Base-by-base conservation (phyloP, 2,113 vertebrate species). In the Laterallus jamaicensis region DNA sequence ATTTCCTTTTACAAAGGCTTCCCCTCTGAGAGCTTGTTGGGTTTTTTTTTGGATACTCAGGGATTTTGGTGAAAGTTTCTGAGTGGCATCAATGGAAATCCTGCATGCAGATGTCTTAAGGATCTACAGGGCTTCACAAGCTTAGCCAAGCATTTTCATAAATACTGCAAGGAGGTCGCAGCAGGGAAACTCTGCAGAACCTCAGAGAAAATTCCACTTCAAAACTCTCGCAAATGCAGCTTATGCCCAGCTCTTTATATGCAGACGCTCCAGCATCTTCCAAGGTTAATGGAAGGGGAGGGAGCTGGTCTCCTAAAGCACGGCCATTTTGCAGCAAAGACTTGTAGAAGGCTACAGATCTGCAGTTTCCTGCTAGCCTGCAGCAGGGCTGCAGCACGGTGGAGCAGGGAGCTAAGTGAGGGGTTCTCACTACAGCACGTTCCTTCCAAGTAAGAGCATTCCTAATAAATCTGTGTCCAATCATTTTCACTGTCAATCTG, bases 81-180 rank as follows among this genome's bases (percentile, higher is more conserved):
- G 0, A 88, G 44, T 37, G 17, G 44, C 54, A 91, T 66, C 83
- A 67, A 24, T 64, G 20, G 60, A 86, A 95, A 92, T 77, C 42
- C 82, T 78, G 39, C 44, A 39, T 28, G 19, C 63, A 96, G 92
- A 44, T 92, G 81, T 78, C 94, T 52, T 82, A 82, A n/a, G 69
- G 54, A 86, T 94, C 90, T 82, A 79, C 67, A 76, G 50, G 62
- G 55, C 39, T 49, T 84, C 77, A 71, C 50, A 88, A 78, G 42
- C 82, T 94, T 37, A 90, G 75, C 52, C 66, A 24, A 94, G 92
- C 47, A 87, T 80, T 64, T 90, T 76, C 79, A 81, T 90, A 63
- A 96, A 93, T 93, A 90, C 42, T 94, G 62, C 59, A 92, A 86
- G 56, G 50, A 91, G 90, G 71, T 95, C 4, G 0, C 58, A 96